A percentile compares a stretch with the other conserved stretches of the same genome.
Conservation (phyloP, 2,113 vertebrate genomes). For the Pristiophorus japonicus region DNA sequence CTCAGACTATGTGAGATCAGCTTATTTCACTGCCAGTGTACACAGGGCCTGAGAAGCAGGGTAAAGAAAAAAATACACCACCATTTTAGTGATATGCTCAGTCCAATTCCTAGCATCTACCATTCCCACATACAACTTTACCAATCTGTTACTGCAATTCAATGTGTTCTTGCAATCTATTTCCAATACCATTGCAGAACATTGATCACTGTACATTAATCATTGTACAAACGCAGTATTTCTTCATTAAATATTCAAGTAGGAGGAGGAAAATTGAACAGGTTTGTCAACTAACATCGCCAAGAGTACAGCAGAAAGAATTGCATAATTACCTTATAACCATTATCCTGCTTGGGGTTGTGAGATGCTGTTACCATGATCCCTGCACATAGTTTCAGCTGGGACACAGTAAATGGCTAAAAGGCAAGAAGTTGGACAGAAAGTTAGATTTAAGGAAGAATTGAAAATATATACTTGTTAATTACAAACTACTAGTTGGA, state of each 20-base stretch:
- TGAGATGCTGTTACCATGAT: constrained; percentile 96
- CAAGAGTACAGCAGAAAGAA: neutral
- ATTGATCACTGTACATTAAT: neutral
- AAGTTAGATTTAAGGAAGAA: neutral
- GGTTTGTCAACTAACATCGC: neutral
- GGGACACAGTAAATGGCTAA: constrained; percentile 84
- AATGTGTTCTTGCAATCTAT: neutral
- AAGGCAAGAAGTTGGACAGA: constrained; percentile 38
- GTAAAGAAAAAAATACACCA: neutral
- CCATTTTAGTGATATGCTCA: neutral
- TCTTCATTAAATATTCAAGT: neutral
- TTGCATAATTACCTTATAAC: constrained; percentile 77
- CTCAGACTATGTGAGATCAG: neutral
- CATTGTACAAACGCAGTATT: neutral
- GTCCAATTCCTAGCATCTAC: neutral
- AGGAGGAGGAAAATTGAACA: neutral
- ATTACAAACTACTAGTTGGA: neutral
- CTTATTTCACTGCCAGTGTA: neutral
- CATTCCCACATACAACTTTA: neutral
- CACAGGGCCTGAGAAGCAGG: neutral
- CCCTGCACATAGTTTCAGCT: constrained; percentile 81
- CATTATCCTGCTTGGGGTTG: constrained; percentile 96
- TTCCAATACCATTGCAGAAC: neutral
- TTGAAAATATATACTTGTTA: neutral
- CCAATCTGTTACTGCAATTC: neutral